Conservation (phyloP, 53 echinoderm and acorn worm species). For the Henricia sp. region DNA sequence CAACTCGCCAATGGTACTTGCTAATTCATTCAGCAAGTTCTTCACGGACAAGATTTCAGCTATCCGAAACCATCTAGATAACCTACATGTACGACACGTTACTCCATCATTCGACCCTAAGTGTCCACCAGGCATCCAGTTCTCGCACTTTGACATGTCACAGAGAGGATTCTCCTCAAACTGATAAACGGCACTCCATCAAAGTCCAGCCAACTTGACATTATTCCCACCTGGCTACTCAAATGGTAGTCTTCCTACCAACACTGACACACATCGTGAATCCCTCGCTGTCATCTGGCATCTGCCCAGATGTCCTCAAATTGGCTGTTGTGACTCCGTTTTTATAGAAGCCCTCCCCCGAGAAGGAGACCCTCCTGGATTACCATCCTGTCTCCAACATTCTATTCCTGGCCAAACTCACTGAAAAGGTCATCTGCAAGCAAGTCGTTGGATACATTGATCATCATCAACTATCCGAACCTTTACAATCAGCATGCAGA, state of each 20-base stretch:
- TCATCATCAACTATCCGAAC: neutral
- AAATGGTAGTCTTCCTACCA: neutral
- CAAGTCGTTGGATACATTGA: neutral
- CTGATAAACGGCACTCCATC: neutral
- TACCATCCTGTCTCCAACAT: neutral
- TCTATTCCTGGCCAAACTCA: too few relatives aligned
- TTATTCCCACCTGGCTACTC: too few relatives aligned
- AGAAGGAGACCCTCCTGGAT: neutral
- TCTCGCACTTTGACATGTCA: too few relatives aligned
- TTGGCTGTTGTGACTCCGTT: constrained; percentile 2
- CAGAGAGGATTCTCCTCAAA: too few relatives aligned
- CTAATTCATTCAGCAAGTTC: too few relatives aligned
- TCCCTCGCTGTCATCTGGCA: neutral
- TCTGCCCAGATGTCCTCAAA: neutral
- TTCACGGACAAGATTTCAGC: too few relatives aligned
- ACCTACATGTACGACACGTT: neutral
- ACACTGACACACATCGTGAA: constrained; percentile 18
- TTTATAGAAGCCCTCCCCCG: neutral
- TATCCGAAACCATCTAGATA: neutral
- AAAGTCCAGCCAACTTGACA: neutral
- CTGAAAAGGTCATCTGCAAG: neutral
- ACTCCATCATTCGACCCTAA: neutral
- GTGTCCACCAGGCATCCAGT: too few relatives aligned
- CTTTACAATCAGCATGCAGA: neutral
- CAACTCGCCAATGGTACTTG: neutral